phyloP scores from a whole-genome alignment of 1,140 invertebrate genomes.

The Berghia stephanieae region DNA sequence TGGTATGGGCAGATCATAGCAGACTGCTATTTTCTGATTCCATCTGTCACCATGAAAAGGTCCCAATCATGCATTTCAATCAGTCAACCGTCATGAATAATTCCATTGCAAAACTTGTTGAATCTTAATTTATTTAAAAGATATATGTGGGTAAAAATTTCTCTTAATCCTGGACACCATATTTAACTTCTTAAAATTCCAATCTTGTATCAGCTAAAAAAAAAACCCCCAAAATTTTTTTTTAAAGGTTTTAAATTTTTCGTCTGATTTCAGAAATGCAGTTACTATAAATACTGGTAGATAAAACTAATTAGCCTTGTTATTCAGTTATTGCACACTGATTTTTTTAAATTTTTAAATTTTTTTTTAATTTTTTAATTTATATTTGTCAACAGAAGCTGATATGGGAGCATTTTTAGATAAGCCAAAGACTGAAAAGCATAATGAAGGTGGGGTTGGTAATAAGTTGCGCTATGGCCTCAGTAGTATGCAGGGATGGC shows the following conservation, averaged over 20 bases:
- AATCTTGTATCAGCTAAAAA: background rate
- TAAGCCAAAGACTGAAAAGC: conserved; percentile 98
- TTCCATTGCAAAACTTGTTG: too few species aligned
- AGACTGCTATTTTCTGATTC: too few species aligned
- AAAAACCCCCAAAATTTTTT: background rate
- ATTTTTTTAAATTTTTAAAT: background rate
- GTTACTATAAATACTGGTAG: background rate
- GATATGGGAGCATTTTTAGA: conserved; percentile 98
- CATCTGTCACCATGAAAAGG: too few species aligned
- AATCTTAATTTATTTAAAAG: too few species aligned
- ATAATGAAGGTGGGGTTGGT: conserved; percentile 88
- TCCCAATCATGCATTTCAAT: too few species aligned
- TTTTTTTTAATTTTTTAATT: conserved; percentile 25
- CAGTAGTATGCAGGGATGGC: conserved; percentile 97
- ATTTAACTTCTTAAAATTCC: background rate
- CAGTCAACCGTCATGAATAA: too few species aligned
- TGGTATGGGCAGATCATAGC: too few species aligned
- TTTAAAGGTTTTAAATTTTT: background rate
- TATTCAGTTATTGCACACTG: background rate
- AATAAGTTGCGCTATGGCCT: conserved; percentile 93
- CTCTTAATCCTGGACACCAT: too few species aligned
- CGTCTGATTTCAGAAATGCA: background rate
- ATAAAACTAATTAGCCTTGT: background rate
- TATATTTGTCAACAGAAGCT: too few species aligned
- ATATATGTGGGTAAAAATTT: too few species aligned